Conservation (phyloP, 2,888 invertebrate species). For the Drosophila putrida region DNA sequence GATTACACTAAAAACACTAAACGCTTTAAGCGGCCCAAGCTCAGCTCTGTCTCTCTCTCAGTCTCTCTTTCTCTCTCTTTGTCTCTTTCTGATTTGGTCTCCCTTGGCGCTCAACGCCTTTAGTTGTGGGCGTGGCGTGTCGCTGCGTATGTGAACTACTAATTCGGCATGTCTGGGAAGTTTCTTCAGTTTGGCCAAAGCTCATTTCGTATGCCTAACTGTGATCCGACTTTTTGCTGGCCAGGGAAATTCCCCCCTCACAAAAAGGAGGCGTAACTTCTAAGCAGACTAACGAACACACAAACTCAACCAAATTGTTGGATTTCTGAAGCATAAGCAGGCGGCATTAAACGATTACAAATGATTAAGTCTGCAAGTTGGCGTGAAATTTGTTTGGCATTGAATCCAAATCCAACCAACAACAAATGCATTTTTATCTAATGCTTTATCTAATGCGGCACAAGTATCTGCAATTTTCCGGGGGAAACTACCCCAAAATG, state of each 20-base stretch:
- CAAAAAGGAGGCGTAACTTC: slow-evolving; percentile 16
- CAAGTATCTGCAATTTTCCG: slow-evolving; percentile 29
- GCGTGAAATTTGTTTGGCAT: slow-evolving; percentile 59
- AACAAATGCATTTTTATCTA: slow-evolving; percentile 56
- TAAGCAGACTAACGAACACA: slow-evolving; percentile 6
- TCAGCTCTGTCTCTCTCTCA: slow-evolving; percentile 1
- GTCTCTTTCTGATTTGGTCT: too few relatives aligned
- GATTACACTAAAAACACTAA: slow-evolving; percentile 78
- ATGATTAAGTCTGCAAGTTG: slow-evolving; percentile 70
- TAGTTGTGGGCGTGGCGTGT: slow-evolving; percentile 32
- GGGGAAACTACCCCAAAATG: slow-evolving; percentile 1
- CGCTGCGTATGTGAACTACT: slow-evolving; percentile 63
- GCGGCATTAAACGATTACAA: slow-evolving; percentile 75
- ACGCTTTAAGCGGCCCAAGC: slow-evolving; percentile 56
- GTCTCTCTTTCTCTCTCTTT: too few relatives aligned
- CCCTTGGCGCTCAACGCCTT: neutral
- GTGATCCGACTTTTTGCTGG: slow-evolving; percentile 25
- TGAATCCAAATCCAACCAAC: slow-evolving; percentile 34
- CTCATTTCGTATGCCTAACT: slow-evolving; percentile 57
- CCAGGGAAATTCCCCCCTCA: slow-evolving; percentile 16
- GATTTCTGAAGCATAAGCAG: slow-evolving; percentile 42
- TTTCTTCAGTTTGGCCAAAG: slow-evolving; percentile 39
- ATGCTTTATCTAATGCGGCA: slow-evolving; percentile 8
- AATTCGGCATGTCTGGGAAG: slow-evolving; percentile 66
- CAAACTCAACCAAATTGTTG: slow-evolving; percentile 8